Conservation (phyloP, 2,797 vertebrate genomes). For the Microtus californicus region DNA sequence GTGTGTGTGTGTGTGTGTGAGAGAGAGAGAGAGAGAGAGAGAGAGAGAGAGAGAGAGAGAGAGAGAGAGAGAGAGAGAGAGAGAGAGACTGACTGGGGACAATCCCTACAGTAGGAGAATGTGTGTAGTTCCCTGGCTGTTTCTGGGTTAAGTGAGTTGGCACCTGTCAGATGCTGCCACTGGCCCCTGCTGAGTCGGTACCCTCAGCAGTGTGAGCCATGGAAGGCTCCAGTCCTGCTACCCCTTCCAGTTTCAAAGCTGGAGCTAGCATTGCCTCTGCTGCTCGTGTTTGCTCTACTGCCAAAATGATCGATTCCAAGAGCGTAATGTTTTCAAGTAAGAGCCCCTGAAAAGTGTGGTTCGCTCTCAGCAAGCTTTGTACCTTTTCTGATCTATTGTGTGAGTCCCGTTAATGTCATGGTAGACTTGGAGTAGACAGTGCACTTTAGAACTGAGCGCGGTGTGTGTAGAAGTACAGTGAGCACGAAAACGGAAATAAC, state of each 20-base stretch:
- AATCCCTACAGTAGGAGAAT: not conserved
- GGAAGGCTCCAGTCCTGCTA: not conserved
- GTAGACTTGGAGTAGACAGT: not conserved
- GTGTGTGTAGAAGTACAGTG: not conserved
- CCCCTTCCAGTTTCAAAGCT: not conserved
- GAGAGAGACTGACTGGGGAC: not conserved
- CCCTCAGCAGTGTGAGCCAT: not conserved
- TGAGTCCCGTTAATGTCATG: not conserved
- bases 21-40: no score
- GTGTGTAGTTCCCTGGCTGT: not conserved
- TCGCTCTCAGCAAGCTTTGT: not conserved
- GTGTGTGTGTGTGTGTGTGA: not conserved
- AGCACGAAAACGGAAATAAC: not conserved
- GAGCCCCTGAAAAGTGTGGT: not conserved
- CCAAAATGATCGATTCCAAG: not conserved
- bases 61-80: not conserved
- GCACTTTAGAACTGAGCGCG: not conserved
- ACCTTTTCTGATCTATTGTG: not conserved
- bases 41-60: no score
- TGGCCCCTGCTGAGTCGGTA: not conserved
- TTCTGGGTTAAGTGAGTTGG: not conserved
- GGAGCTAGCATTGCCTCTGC: not conserved
- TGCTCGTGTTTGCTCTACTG: not conserved
- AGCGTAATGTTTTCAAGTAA: not conserved
- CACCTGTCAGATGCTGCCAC: not conserved